Evolutionary conservation across 2,797 vertebrate species (phyloP), one percentile per base, ranked within the genome.

Genomic region (Ceryle rudis): DNA sequence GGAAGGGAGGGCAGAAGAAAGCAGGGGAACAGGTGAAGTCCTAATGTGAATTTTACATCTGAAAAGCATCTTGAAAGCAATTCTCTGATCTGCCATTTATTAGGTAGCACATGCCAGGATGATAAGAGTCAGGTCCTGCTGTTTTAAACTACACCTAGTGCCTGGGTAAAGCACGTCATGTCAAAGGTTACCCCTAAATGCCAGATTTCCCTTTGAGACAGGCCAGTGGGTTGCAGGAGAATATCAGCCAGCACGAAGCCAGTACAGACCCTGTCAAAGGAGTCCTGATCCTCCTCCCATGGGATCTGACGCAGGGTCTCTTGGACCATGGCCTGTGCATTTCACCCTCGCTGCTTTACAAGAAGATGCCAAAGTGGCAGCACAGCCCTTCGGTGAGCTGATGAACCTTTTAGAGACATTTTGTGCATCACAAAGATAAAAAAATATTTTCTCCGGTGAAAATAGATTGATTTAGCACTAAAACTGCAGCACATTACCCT

Each of bases 61-160:
- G 81, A 94, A 89, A 95, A 85, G 23, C 12, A 52, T 61, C 66
- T 86, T 89, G 72, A 81, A 90, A 82, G 16, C 14, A 31, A 17
- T 77, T 57, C 10, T 64, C 58, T 54, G 69, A 67, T 61, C 52
- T 91, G 41, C 33, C 52, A 57, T 82, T 91, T 81, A 64, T 55
- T 54, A 37, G 39, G 18, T 39, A 81, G 67, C 51, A 44, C 0
- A 1, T 47, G 55, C 29, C 35, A 95, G 60, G 67, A 72, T 1
- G 3, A 14, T 0, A 69, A 65, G 67, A 44, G 57, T 20, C 25
- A 52, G 44, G 15, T 77, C 49, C 87, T 83, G 57, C 31, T 83
- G 81, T 42, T 93, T 90, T 61, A 71, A 57, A 44, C 64, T 64
- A 15, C n/a, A 65, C 14, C 39, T 29, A 46, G 52, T 20, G 18